phyloP scores from a whole-genome alignment of 2,888 invertebrate genomes.

The Drosophila kambysellisi region DNA sequence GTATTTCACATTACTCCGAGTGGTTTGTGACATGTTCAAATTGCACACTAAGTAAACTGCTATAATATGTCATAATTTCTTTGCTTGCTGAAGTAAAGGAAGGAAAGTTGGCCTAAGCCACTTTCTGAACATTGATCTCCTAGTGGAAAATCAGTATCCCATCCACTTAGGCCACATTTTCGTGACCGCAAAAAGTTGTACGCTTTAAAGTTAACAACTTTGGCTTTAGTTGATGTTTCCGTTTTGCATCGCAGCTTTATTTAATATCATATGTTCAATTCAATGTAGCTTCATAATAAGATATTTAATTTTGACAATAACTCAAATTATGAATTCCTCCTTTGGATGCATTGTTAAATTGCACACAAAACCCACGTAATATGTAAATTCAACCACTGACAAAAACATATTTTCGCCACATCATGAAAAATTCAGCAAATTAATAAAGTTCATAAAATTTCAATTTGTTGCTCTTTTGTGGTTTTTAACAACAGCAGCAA shows the following conservation, averaged over 20 bases:
- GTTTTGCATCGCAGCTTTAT: neutral
- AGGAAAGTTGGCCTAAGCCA: slow-evolving; percentile 11
- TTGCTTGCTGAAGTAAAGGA: too few species aligned
- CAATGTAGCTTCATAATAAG: slow-evolving; percentile 1
- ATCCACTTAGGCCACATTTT: slow-evolving; percentile 17
- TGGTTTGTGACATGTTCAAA: slow-evolving; percentile 40
- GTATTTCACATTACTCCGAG: slow-evolving; percentile 40
- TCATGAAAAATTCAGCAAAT: slow-evolving; percentile 60
- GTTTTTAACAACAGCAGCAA: slow-evolving; percentile 26
- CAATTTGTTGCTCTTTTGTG: slow-evolving; percentile 57
- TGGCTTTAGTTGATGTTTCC: neutral
- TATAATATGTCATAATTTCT: neutral
- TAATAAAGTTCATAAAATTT: slow-evolving; percentile 60
- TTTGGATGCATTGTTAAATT: slow-evolving; percentile 1
- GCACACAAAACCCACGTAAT: slow-evolving; percentile 23
- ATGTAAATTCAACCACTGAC: slow-evolving; percentile 16
- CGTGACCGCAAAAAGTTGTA: slow-evolving; percentile 36
- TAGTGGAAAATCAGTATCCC: neutral
- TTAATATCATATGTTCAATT: slow-evolving; percentile 5
- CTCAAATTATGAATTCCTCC: slow-evolving; percentile 1
- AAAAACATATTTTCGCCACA: slow-evolving; percentile 45
- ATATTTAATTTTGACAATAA: neutral
- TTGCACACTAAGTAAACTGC: slow-evolving; percentile 13
- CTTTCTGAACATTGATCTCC: slow-evolving; percentile 6
- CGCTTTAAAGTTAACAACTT: slow-evolving; percentile 35